Evolutionary conservation across 2,888 invertebrate genomes (phyloP), one percentile per base, ranked within the genome.

Genomic region (Apocheima hispidaria): DNA sequence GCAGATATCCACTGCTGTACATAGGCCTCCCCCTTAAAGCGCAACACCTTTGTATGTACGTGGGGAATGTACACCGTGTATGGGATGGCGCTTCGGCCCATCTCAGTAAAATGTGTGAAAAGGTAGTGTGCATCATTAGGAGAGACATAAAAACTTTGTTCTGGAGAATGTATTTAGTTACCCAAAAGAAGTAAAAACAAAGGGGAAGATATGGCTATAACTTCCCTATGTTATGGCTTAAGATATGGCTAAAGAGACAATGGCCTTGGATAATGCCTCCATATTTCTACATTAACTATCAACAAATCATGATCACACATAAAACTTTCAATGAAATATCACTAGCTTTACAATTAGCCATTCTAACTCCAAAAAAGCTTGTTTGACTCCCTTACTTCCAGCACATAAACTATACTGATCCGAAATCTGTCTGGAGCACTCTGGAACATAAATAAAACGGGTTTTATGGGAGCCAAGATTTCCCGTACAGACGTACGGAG

Each of bases 401-500:
- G 44, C 46, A 40, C 49, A 58, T 58, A 58, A 58, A 58, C 57
- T 51, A 58, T 58, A 38, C 49, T 28, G 57, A 51, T 58, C 57
- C 44, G 49, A 50, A 57, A 58, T 58, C 50, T 51, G 57, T 51
- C 57, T 44, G 36, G 36, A 51, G 28, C 50, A 51, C 28, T 50
- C 44, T 12, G 36, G 38, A 40, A 48, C 51, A 41, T 56, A 51
- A 58, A 58, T 58, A 58, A 58, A 50, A 36, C 51, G 14, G 26
- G 44, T 58, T 57, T 58, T 58, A 58, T 51, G 57, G 44, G n/a
- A n/a, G n/a, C n/a, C 7, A 20, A 46, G 46, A 46, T 46, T 30
- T 46, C 46, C 46, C 44, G 50, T 33, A 33, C 43, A 51, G 57
- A 51, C 57, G 49, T 35, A 35, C 26, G 57, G 40, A 41, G 57